Base-by-base conservation (phyloP, 2,797 vertebrate genomes). In the Phoebastria nigripes region DNA sequence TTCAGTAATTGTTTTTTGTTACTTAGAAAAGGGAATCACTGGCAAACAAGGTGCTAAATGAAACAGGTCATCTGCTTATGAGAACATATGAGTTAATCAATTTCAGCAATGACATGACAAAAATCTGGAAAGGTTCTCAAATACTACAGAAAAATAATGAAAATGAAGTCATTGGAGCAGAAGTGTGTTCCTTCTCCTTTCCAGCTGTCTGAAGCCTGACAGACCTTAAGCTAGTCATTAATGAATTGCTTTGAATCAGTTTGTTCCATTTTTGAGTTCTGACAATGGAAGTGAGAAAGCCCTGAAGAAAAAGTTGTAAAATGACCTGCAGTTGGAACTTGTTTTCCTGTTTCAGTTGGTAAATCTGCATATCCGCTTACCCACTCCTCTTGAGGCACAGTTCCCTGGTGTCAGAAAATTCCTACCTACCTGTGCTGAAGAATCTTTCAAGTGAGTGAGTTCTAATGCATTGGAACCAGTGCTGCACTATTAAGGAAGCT, bases 231-330 rank as follows among this genome's bases (percentile, higher is more conserved):
- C 33, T 55, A 74, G 37, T 73, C 52, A 77, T 79, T 91, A 94
- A 87, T 69, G n/a, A 93, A 90, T 31, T 88, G 51, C 70, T 82
- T 65, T 79, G 51, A 82, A 86, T 49, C 65, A 52, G 51, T 82
- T 71, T 84, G 90, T 73, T 95, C 91, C 83, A 90, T 69, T 95
- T 96, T 51, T 90, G 59, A 82, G 77, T 72, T 88, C 78, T 66
- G 51, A 62, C 5, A 71, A 41, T 93, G 81, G 80, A 93, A 88
- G 54, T n/a, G n/a, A 88, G 80, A 93, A 94, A 79, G 73, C 86
- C 90, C 88, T 4, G 6, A 91, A 73, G 77, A 96, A 70, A 91
- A 76, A 82, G 85, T 67, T 82, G 28, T 89, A 67, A 90, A 93
- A 61, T 82, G 41, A 94, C 85, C 88, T 90, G 41, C 55, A 90